These are phyloP conservation scores for Troides oblongomaculatus DNA, from an alignment of 2,888 invertebrate genomes.

Conservation along the genomic window DNA sequence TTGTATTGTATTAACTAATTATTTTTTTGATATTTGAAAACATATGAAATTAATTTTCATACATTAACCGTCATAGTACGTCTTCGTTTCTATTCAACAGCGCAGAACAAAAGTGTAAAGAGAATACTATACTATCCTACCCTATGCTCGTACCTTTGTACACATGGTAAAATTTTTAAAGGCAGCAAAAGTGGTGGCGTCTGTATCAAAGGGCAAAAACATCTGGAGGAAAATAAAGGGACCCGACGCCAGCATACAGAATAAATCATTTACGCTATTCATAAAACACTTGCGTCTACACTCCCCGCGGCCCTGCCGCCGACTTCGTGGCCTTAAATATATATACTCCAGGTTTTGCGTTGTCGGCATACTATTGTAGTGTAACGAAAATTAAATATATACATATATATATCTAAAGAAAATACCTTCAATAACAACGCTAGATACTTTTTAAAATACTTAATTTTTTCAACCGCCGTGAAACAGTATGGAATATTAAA, in stretches of 20 bases:
- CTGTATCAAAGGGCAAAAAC: conserved; percentile 42
- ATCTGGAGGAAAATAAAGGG: conserved; percentile 42
- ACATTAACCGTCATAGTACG: background rate
- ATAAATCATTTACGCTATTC: conserved; percentile 78
- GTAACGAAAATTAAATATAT: background rate
- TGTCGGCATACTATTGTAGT: background rate
- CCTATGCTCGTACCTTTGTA: conserved; percentile 3
- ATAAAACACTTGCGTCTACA: conserved; percentile 69
- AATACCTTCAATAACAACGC: too few relatives aligned
- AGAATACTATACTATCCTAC: conserved; percentile 19
- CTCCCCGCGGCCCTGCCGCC: conserved; percentile 41
- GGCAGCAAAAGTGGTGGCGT: conserved; percentile 31
- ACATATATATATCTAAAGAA: background rate
- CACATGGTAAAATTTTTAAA: conserved; percentile 29
- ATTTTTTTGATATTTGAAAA: background rate
- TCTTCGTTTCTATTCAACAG: conserved; percentile 9
- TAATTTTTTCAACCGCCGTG: too few relatives aligned
- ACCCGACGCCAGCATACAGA: conserved; percentile 50
- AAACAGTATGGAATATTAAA: too few relatives aligned
- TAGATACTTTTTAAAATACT: too few relatives aligned
- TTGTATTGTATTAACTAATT: background rate
- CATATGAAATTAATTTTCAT: background rate
- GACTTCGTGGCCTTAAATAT: conserved; percentile 20
- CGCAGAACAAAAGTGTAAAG: conserved; percentile 17
- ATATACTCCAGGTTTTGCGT: conserved; percentile 2